A percentile compares a stretch with the other conserved stretches of the same genome.
phyloP scores from a whole-genome alignment of 2,888 invertebrate genomes.

The Pocota personata region DNA sequence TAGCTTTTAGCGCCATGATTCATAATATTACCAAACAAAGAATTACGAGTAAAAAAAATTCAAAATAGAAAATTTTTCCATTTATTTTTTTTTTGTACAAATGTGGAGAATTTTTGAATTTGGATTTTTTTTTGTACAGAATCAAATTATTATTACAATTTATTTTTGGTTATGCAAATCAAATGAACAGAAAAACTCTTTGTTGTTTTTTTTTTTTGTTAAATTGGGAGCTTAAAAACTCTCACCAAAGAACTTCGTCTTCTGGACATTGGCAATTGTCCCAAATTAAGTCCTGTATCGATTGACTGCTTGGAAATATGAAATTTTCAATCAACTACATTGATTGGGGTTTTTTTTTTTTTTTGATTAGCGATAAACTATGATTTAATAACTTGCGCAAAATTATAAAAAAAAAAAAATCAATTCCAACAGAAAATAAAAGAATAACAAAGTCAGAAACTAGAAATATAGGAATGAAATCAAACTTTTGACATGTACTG shows the following conservation, averaged over 20 bases:
- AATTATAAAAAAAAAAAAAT: not conserved
- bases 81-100: conserved; percentile 4
- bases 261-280: conserved; percentile 79
- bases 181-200: conserved; percentile 32
- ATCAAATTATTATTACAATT: conserved; percentile 31
- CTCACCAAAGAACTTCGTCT: conserved; percentile 80
- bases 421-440: not conserved
- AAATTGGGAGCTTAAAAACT: conserved; percentile 68
- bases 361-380: conserved; percentile 15
- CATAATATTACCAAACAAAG: conserved; percentile 37
- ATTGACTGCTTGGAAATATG: conserved; percentile 78
- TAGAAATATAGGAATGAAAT: conserved; percentile 18
- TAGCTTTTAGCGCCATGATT: conserved; percentile 33
- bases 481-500: conserved; percentile 59
- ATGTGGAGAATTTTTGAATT: conserved; percentile 44
- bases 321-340: conserved; percentile 65
- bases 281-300: conserved; percentile 80
- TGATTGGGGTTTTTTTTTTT: conserved; percentile 23
- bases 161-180: conserved; percentile 38
- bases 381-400: conserved; percentile 34
- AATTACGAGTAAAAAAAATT: conserved; percentile 28
- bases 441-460: conserved; percentile 6
- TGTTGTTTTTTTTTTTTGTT: not conserved
- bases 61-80: conserved; percentile 21
- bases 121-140: conserved; percentile 25